phyloP scores from a whole-genome alignment of 2,797 vertebrate species.

The Kryptopterus vitreolus region DNA sequence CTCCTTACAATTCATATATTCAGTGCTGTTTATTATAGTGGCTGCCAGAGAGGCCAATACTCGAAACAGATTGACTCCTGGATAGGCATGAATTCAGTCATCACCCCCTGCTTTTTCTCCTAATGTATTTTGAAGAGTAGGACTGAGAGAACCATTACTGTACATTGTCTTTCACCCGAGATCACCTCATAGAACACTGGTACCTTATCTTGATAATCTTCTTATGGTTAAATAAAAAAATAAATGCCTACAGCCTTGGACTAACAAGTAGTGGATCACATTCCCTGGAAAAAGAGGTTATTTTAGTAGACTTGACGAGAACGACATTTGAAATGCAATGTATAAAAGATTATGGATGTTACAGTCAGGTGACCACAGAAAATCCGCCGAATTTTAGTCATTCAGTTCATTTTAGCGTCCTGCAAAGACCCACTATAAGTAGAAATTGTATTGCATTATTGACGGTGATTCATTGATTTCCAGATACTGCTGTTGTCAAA shows the following conservation, averaged over 20 bases:
- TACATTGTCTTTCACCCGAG: too few species aligned
- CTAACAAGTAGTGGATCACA: neutral
- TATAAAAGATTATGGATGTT: neutral
- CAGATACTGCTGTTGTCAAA: too few species aligned
- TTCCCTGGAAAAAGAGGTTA: neutral
- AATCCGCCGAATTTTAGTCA: too few species aligned
- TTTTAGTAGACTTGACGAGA: too few species aligned
- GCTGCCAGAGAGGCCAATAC: too few species aligned
- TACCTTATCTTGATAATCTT: neutral
- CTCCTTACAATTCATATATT: slow-evolving; percentile 72
- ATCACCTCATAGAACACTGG: neutral
- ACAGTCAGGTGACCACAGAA: neutral
- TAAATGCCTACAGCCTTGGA: neutral
- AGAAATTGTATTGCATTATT: neutral
- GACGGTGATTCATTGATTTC: neutral
- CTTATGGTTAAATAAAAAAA: neutral
- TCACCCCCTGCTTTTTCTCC: slow-evolving; percentile 46
- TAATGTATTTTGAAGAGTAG: slow-evolving; percentile 54
- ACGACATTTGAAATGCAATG: neutral
- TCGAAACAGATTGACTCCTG: slow-evolving; percentile 43
- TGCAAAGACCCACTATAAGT: neutral
- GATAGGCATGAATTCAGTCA: slow-evolving; percentile 56
- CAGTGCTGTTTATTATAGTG: slow-evolving; percentile 76
- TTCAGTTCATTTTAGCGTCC: neutral
- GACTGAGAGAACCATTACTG: neutral